Evolutionary conservation across 2,113 vertebrate species (phyloP).

Genomic region (Pyxicephalus adspersus): DNA sequence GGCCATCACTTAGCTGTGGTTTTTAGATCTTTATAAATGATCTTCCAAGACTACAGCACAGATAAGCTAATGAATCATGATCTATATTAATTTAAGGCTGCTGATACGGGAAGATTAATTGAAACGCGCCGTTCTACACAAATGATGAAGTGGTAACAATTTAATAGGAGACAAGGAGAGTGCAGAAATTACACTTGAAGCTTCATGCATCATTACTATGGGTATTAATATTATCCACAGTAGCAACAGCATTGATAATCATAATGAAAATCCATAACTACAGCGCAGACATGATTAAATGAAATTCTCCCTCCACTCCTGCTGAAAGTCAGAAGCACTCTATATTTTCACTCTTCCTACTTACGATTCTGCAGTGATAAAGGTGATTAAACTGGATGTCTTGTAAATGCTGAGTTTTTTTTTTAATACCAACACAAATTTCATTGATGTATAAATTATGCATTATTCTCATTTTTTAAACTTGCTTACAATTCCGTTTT

Average conservation of each 20-base stretch:
- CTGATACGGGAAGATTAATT: constrained; percentile 94
- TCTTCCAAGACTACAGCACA: constrained; percentile 97
- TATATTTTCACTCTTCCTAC: constrained; percentile 50
- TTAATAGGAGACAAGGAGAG: constrained; percentile 94
- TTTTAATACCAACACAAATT: constrained; percentile 47
- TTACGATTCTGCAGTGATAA: constrained; percentile 51
- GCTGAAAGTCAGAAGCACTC: constrained; percentile 46
- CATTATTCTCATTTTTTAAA: constrained; percentile 53
- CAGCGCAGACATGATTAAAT: constrained; percentile 98
- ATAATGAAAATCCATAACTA: constrained; percentile 99
- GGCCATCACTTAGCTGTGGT: constrained; percentile 82
- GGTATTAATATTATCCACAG: constrained; percentile 97
- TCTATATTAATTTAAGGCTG: constrained; percentile 93
- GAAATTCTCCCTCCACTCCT: constrained; percentile 82
- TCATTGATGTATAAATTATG: constrained; percentile 54
- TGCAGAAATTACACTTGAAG: constrained; percentile 95
- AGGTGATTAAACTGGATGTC: constrained; percentile 53
- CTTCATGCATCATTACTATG: constrained; percentile 99
- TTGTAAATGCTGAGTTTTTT: constrained; percentile 53
- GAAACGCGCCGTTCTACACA: constrained; percentile 94
- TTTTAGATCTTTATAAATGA: constrained; percentile 90
- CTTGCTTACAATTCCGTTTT: constrained; percentile 42
- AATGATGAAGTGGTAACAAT: constrained; percentile 99
- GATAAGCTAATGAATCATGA: constrained; percentile 98
- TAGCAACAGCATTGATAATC: constrained; percentile 89